Conservation (phyloP, 2,797 vertebrate genomes). For the Peromyscus eremicus region DNA sequence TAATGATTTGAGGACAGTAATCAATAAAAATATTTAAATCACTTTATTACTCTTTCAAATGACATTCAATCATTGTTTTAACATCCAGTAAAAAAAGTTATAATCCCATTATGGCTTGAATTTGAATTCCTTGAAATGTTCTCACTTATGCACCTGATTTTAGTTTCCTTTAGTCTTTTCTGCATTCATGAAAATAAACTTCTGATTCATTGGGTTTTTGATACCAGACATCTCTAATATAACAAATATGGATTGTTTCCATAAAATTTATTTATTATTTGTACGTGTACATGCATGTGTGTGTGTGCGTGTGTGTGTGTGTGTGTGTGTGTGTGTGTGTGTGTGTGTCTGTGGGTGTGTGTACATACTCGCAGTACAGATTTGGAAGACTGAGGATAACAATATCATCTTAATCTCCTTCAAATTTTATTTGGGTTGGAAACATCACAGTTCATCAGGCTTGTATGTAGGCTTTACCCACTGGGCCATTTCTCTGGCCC, state of each 20-base stretch:
- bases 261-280: too few relatives aligned
- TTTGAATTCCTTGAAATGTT: background rate
- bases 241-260: background rate
- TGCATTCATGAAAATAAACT: background rate
- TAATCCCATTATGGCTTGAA: too few relatives aligned
- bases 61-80: background rate
- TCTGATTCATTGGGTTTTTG: background rate
- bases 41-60: background rate
- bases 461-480: too few relatives aligned
- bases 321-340: too few relatives aligned
- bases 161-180: background rate
- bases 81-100: background rate
- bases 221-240: background rate
- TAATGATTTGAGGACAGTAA: background rate
- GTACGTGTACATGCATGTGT: too few relatives aligned
- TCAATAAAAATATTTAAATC: background rate
- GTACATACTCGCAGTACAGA: too few relatives aligned
- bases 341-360: background rate
- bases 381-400: too few relatives aligned
- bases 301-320: too few relatives aligned
- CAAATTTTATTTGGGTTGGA: background rate
- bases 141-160: background rate
- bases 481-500: too few relatives aligned
- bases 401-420: too few relatives aligned
- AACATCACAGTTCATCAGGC: background rate